Conservation (phyloP, 2,797 vertebrate species). For the Anabacerthia variegaticeps region DNA sequence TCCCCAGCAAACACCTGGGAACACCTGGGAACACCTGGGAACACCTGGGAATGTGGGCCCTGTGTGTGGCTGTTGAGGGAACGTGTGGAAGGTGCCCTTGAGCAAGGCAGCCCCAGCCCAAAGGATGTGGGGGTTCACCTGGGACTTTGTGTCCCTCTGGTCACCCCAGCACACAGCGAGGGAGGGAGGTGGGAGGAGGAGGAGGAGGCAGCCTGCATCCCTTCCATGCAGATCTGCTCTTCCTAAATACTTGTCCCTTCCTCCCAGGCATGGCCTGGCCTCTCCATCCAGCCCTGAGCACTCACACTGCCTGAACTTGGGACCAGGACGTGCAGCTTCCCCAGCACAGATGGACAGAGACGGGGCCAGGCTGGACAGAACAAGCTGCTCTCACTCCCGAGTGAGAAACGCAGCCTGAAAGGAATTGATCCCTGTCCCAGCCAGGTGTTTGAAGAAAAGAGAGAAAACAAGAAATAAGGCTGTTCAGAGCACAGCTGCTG, state of each 20-base stretch:
- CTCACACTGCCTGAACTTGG: background rate
- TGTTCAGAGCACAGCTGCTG: constrained; percentile 62
- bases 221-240: background rate
- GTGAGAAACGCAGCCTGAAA: background rate
- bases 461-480: constrained; percentile 46
- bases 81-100: rapidly evolving
- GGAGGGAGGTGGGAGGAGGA: background rate
- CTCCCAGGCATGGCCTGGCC: background rate
- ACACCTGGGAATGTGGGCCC: rapidly evolving
- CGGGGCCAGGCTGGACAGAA: constrained; percentile 20
- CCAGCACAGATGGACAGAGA: background rate
- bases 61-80: rapidly evolving
- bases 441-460: constrained; percentile 58
- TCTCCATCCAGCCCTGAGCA: background rate
- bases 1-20: background rate
- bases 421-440: constrained; percentile 21
- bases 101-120: background rate
- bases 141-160: rapidly evolving
- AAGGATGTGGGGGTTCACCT: rapidly evolving
- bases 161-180: background rate
- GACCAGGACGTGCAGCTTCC: background rate
- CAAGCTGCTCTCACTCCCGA: background rate
- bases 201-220: background rate
- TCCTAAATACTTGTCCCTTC: background rate
- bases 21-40: background rate